Evolutionary conservation across 2,797 vertebrate species (phyloP), one percentile per base, ranked within the genome.

Genomic region (Sphaeramia orbicularis): DNA sequence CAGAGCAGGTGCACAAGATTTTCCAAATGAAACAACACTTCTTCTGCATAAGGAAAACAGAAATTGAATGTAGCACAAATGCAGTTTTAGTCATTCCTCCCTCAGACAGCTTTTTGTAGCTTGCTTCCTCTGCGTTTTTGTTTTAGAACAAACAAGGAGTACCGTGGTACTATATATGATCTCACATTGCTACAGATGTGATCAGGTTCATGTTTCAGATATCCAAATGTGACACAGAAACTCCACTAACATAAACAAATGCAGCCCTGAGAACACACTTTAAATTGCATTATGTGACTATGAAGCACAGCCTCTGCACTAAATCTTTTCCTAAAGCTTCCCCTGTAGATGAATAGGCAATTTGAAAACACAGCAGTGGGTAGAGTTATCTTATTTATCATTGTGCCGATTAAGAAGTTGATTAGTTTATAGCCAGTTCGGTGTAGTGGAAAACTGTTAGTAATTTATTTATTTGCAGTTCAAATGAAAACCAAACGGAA

Each of bases 291-390:
- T 81, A 73, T 58, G 70, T 81, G 71, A 73, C 59, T 52, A 70
- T 74, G 68, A 84, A 81, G 71, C 83, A 70, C 48, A 68, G 30
- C 44, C 42, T 21, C 14, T 18, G 30, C 48, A 27, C 78, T 41
- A 52, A 71, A 71, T 88, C 72, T 53, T 30, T 56, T 40, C 51
- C 71, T 63, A 62, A 83, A 74, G 80, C 69, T 42, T 83, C 52
- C 78, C 64, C 70, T 68, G 69, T 65, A 78, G 87, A 91, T 89
- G 87, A 92, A 90, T 89, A 91, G 89, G 86, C 91, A 89, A 90
- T 91, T 90, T 90, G 67, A 90, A 91, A 89, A 80, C 86, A 74
- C 91, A 84, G 89, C 85, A 86, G 86, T 85, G 68, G 81, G 85
- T 86, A 74, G 45, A 89, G 76, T 86, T 86, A 85, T 89, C 86